Percentiles rank a stretch among this genome's conserved stretches.
phyloP scores from a whole-genome alignment of 2,888 invertebrate species.

The Euplexia lucipara region DNA sequence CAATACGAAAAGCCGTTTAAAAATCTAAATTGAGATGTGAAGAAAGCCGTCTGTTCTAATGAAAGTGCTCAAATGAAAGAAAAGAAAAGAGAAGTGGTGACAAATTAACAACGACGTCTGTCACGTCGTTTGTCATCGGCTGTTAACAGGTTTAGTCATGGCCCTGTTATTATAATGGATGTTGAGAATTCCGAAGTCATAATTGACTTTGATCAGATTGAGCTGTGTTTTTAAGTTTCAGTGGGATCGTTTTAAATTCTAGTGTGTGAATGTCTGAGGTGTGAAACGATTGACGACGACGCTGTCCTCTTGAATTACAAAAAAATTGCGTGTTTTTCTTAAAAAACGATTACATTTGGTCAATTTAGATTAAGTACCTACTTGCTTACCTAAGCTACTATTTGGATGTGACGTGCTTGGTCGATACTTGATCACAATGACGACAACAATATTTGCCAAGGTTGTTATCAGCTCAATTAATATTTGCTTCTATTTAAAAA shows the following conservation, averaged over 20 bases:
- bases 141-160: constrained; percentile 67
- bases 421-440: neutral
- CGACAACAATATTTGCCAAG: neutral
- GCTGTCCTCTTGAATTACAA: too few species aligned
- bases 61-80: constrained; percentile 56
- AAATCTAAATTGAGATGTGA: constrained; percentile 68
- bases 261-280: neutral
- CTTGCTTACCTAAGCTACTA: too few species aligned
- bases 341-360: neutral
- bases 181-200: constrained; percentile 49
- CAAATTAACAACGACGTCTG: constrained; percentile 71
- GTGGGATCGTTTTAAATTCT: neutral
- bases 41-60: constrained; percentile 66
- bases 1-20: constrained; percentile 62
- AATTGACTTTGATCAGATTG: constrained; percentile 48
- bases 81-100: constrained; percentile 64
- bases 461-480: neutral
- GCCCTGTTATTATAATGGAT: constrained; percentile 63
- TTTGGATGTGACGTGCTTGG: neutral
- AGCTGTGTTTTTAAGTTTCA: constrained; percentile 24
- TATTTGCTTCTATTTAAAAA: neutral
- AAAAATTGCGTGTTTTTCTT: fast-evolving
- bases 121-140: constrained; percentile 72
- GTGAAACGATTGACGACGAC: neutral
- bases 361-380: too few species aligned